These are phyloP conservation scores for Aramus guarauna DNA, from an alignment of 2,113 vertebrate genomes.

Conservation along the genomic window DNA sequence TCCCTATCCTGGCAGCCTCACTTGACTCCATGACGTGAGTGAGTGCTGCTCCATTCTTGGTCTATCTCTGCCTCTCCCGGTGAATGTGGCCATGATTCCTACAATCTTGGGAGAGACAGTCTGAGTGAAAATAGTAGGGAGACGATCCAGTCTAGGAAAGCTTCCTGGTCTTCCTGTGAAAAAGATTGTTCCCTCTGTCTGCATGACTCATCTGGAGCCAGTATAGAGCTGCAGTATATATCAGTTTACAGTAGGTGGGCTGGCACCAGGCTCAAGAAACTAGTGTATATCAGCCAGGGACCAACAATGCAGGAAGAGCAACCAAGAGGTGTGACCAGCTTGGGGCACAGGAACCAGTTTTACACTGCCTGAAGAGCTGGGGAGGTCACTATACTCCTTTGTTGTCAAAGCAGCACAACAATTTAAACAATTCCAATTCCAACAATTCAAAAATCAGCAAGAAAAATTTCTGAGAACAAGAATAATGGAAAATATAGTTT, in stretches of 20 bases:
- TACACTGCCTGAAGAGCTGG: background rate
- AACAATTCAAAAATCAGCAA: background rate
- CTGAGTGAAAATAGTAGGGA: background rate
- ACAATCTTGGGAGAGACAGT: background rate
- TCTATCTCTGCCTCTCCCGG: background rate
- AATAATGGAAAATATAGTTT: background rate
- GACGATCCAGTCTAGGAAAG: background rate
- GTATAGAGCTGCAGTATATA: background rate
- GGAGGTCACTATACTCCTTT: background rate
- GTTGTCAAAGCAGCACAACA: background rate
- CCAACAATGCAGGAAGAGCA: background rate
- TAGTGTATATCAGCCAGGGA: background rate
- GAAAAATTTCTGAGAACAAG: background rate
- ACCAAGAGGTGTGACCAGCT: background rate
- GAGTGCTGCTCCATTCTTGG: background rate
- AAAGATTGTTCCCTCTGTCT: background rate
- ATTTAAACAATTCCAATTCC: background rate
- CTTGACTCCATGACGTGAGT: background rate
- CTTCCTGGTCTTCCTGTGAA: background rate
- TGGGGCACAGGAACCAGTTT: background rate
- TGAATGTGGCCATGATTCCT: background rate
- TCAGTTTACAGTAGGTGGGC: background rate
- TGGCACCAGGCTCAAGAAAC: background rate
- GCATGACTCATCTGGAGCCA: background rate
- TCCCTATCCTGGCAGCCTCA: background rate